These are phyloP conservation scores for Caloenas nicobarica DNA, from an alignment of 2,113 vertebrate species.

Conservation along the genomic window DNA sequence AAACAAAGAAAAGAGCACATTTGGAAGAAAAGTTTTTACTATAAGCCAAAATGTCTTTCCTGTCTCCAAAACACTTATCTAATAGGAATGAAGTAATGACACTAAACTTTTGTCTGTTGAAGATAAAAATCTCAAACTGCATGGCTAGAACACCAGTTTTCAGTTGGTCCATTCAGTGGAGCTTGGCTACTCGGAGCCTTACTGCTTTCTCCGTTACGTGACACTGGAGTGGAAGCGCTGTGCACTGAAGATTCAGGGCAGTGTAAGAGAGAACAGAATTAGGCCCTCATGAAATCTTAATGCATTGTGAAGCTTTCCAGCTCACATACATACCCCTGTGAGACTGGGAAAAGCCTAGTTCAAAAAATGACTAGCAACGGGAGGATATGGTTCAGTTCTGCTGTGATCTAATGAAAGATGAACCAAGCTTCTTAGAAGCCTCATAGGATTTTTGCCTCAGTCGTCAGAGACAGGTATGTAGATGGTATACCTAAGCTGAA, in stretches of 20 bases:
- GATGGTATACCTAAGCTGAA: background rate
- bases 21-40: slow-evolving; percentile 14
- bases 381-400: slow-evolving; percentile 54
- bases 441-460: slow-evolving; percentile 31
- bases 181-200: background rate
- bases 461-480: slow-evolving; percentile 13
- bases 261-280: slow-evolving; percentile 35
- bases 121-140: slow-evolving; percentile 24
- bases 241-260: background rate
- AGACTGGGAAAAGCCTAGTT: slow-evolving; percentile 50
- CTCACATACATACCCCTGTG: slow-evolving; percentile 20
- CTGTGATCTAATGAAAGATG: slow-evolving; percentile 38
- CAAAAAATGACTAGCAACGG: slow-evolving; percentile 26
- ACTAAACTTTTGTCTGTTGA: background rate
- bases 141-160: background rate
- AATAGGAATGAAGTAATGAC: slow-evolving; percentile 37
- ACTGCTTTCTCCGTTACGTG: background rate
- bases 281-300: slow-evolving; percentile 61
- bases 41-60: slow-evolving; percentile 1
- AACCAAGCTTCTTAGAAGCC: slow-evolving; percentile 44
- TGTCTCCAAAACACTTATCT: slow-evolving; percentile 25
- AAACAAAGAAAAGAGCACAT: background rate
- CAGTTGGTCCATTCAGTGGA: background rate
- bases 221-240: background rate
- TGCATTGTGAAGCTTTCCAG: slow-evolving; percentile 46